A percentile compares a stretch with the other conserved stretches of the same genome.
phyloP scores from a whole-genome alignment of 2,113 vertebrate species.

The Festucalex cinctus region DNA sequence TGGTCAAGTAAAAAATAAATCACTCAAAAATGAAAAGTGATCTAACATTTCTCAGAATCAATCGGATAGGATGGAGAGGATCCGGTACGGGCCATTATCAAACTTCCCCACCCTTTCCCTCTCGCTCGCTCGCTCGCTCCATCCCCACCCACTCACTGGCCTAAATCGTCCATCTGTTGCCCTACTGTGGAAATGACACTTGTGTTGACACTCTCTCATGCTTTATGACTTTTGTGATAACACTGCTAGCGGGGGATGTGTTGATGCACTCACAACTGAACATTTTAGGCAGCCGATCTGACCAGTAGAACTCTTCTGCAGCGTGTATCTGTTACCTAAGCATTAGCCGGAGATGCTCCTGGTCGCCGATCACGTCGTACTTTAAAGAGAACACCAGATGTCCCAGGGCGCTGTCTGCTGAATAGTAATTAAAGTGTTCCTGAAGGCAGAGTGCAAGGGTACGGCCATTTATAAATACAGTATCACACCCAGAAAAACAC shows the following conservation, averaged over 20 bases:
- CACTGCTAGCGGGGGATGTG: slow-evolving; percentile 13
- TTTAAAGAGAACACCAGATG: slow-evolving; percentile 96
- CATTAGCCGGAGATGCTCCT: slow-evolving; percentile 92
- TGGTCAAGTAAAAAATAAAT: slow-evolving; percentile 60
- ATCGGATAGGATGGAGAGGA: slow-evolving; percentile 26
- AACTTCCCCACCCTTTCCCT: slow-evolving; percentile 29
- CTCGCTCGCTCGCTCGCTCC: slow-evolving; percentile 1
- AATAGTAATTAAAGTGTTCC: slow-evolving; percentile 99
- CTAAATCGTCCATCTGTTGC: slow-evolving; percentile 69
- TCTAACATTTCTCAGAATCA: slow-evolving; percentile 29
- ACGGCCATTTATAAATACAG: slow-evolving; percentile 29
- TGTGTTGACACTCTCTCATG: slow-evolving; percentile 53
- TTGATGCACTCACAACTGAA: slow-evolving; percentile 22
- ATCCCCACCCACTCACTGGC: slow-evolving; percentile 45
- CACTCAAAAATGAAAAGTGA: slow-evolving; percentile 15
- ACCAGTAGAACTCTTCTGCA: neutral
- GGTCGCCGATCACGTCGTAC: slow-evolving; percentile 90
- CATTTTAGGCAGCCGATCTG: slow-evolving; percentile 14
- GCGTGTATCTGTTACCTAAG: slow-evolving; percentile 77
- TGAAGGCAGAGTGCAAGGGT: slow-evolving; percentile 60
- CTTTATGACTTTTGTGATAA: slow-evolving; percentile 50
- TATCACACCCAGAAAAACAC: slow-evolving; percentile 17
- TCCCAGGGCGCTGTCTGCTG: slow-evolving; percentile 84
- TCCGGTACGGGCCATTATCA: slow-evolving; percentile 27
- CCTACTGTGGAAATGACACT: slow-evolving; percentile 36